Base-by-base conservation (phyloP, 30 jellyfish, hydroid and myxozoan species). In the Mastigias papua region DNA sequence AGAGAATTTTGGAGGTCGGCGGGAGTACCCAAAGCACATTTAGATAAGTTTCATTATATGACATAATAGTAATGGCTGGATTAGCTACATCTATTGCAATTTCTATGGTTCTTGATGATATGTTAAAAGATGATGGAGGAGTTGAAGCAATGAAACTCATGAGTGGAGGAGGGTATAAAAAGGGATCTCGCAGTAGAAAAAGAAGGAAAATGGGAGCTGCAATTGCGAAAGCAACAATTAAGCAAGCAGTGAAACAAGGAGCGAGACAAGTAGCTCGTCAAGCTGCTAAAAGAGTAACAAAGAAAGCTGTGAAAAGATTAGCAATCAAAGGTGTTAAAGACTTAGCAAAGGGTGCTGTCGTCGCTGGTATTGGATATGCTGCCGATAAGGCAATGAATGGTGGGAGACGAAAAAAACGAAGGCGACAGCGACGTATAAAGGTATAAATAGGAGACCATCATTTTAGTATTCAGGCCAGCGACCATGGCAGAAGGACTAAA, bases 51-150 rank as follows among this genome's bases (percentile, higher is more conserved):
- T 42, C 7, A 15, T 4, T 42, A 42, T 15, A 4, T 42, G 13
- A 42, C 54, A 8, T 42, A 42, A 42, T 15, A 4, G 13, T 42
- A 42, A 8, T 42, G 54, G 54, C 54, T 4, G 7, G 13, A 42
- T 42, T 42, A 42, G 13, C 54, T 4, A 15, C 54, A 67, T 21
- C 48, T 2, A 42, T 67, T 21, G 49, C 26, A 7, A 48, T 19
- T 6, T 67, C 79, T 23, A 16, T 67, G 79, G 27, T 67, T 19
- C 20, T 67, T 23, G 48, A 67, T 29, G 79, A 67, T 67, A 67
- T 67, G 79, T 26, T 67, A n/a, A 67, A 67, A 19, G 49, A 67
- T 67, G 79, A 67, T 67, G 79, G 79, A 0, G 79, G 79, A 67
- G 9, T n/a, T 2, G 79, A 67, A 26, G 79, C 79, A 29, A 67